Evolutionary conservation across 2,113 vertebrate genomes (phyloP).

Genomic region (Saimiri boliviensis): DNA sequence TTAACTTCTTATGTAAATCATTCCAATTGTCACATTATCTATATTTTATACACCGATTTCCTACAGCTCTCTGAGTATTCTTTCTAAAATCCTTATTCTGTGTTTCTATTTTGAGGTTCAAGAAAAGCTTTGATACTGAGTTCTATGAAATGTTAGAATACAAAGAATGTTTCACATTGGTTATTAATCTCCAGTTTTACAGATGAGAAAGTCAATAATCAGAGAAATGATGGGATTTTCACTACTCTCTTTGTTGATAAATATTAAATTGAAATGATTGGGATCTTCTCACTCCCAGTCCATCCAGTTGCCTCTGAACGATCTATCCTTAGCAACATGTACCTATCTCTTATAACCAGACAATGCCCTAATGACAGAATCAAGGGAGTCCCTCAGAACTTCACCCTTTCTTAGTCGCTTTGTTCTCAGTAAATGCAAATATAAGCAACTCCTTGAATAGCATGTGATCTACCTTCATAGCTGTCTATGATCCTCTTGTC

Average conservation of each 20-base stretch:
- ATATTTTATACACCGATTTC: neutral
- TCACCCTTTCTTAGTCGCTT: neutral
- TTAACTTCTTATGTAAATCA: neutral
- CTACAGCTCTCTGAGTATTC: neutral
- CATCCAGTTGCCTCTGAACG: neutral
- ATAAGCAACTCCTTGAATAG: neutral
- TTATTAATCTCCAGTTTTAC: neutral
- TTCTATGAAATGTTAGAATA: neutral
- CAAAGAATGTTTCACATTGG: neutral
- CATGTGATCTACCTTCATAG: neutral
- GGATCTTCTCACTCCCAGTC: neutral
- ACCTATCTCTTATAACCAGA: neutral
- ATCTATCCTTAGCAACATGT: neutral
- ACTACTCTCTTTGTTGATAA: neutral
- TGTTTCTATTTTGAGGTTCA: neutral
- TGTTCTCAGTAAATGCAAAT: neutral
- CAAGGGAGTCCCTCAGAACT: neutral
- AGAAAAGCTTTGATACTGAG: neutral
- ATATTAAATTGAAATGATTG: neutral
- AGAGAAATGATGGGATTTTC: neutral
- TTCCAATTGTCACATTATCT: neutral
- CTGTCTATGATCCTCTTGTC: neutral
- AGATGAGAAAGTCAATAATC: neutral
- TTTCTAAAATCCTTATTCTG: neutral
- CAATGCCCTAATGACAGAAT: neutral